Percentiles rank a stretch among this genome's conserved stretches.
Conservation (phyloP, 2,797 vertebrate genomes). For the Danio tinwini region DNA sequence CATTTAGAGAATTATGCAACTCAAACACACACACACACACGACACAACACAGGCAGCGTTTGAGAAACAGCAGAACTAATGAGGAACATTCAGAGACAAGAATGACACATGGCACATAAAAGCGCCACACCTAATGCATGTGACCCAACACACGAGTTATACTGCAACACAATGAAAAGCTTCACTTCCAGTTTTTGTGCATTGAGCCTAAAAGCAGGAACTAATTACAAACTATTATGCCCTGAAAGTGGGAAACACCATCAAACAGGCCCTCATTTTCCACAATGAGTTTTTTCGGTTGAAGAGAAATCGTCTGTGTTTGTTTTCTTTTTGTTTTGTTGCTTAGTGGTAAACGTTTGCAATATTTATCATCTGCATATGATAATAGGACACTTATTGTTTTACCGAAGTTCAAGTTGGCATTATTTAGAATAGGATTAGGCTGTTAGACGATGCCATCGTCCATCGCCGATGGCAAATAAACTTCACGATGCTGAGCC, state of each 20-base stretch:
- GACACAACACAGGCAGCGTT: not conserved
- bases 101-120: not conserved
- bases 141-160: not conserved
- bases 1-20: constrained; percentile 45
- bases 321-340: too few relatives aligned
- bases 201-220: constrained; percentile 10
- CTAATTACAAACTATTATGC: not conserved
- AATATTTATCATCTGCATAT: too few relatives aligned
- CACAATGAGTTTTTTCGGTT: not conserved
- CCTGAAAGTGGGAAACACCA: constrained; percentile 19
- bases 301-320: not conserved
- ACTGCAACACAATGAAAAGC: not conserved
- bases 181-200: constrained; percentile 3
- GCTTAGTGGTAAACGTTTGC: too few relatives aligned
- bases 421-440: too few relatives aligned
- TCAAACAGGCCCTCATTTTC: not conserved
- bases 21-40: constrained; percentile 1
- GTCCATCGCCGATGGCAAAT: too few relatives aligned
- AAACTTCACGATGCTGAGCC: too few relatives aligned
- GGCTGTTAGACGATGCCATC: too few relatives aligned
- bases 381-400: too few relatives aligned
- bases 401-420: too few relatives aligned
- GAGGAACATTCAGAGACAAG: not conserved
- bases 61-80: constrained; percentile 9
- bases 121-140: not conserved